A percentile compares a stretch with the other conserved stretches of the same genome.
Evolutionary conservation across 2,797 vertebrate genomes (phyloP).

Genomic region (Okamejei kenojei): DNA sequence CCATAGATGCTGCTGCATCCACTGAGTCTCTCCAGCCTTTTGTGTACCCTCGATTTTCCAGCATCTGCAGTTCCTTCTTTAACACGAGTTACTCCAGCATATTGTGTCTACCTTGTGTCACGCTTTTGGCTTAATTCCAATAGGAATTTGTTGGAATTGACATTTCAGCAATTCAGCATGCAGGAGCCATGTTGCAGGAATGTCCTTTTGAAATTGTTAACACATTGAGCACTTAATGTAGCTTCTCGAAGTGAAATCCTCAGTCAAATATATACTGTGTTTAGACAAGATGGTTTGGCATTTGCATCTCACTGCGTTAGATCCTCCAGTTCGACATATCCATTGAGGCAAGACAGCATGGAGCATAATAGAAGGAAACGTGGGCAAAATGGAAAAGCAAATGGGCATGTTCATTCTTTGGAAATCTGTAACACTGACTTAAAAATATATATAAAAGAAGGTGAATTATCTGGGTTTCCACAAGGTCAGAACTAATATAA

Average conservation of each 20-base stretch:
- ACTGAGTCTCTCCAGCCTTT: no score
- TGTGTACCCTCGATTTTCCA: no score
- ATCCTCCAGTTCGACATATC: not conserved
- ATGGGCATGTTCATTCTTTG: not conserved
- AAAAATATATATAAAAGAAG: not conserved
- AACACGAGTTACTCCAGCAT: no score
- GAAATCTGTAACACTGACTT: not conserved
- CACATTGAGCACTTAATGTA: not conserved
- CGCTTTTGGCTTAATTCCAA: not conserved
- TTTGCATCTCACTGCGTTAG: not conserved
- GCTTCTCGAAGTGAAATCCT: not conserved
- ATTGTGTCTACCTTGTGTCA: not conserved
- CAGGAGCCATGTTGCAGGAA: not conserved
- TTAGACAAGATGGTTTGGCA: not conserved
- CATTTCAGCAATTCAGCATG: not conserved
- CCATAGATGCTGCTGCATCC: no score
- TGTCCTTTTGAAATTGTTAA: not conserved
- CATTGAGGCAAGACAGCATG: not conserved
- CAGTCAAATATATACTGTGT: not conserved
- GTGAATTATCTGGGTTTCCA: not conserved
- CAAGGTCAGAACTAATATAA: not conserved
- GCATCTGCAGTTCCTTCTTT: no score
- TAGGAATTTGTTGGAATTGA: not conserved
- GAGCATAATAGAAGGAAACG: not conserved
- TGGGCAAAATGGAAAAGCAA: not conserved